Conservation (phyloP, 2,888 invertebrate species). For the Temnothorax unifasciatus region DNA sequence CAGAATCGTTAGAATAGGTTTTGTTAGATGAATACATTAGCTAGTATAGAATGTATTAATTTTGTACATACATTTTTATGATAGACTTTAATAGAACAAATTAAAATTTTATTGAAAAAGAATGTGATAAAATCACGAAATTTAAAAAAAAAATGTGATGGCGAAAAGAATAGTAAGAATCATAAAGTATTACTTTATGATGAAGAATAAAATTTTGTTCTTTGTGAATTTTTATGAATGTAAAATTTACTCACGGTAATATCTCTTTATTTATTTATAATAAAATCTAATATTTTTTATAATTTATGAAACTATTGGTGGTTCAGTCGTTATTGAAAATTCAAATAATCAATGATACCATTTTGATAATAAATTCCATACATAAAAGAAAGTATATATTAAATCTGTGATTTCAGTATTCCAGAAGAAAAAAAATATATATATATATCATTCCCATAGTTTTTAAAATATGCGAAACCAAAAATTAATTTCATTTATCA, state of each 20-base stretch:
- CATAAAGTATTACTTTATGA: background rate
- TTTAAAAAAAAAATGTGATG: background rate
- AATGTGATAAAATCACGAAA: background rate
- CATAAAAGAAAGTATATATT: background rate
- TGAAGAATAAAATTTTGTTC: background rate
- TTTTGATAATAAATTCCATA: background rate
- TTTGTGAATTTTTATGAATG: background rate
- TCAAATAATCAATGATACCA: background rate
- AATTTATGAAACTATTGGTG: background rate
- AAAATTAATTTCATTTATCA: conserved; percentile 50
- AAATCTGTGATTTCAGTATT: background rate
- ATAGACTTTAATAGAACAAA: conserved; percentile 1
- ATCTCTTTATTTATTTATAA: background rate
- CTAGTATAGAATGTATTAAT: background rate
- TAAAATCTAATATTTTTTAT: background rate
- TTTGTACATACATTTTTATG: background rate
- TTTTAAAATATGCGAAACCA: conserved; percentile 6
- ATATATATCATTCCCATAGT: background rate
- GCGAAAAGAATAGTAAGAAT: background rate
- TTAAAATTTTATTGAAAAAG: background rate
- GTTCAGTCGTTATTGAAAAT: background rate
- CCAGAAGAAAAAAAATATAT: background rate
- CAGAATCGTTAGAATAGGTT: background rate
- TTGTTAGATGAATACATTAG: background rate
- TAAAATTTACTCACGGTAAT: background rate